Evolutionary conservation across 92 coral and sea anemone species (phyloP), one percentile per base, ranked within the genome.

Genomic region (Heliopora coerulea): DNA sequence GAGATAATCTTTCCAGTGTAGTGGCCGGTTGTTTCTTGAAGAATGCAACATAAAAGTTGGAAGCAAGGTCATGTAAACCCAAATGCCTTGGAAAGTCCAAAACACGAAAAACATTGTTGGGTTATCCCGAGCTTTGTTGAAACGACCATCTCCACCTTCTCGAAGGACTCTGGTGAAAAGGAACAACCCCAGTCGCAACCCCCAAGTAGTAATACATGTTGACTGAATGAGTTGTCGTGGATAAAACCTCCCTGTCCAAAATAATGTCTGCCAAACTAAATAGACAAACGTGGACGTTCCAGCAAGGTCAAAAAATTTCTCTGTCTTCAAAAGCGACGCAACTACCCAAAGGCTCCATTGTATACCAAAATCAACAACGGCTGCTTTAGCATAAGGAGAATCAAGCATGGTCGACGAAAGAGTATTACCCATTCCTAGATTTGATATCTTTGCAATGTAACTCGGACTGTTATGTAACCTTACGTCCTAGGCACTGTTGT

Each of bases 51-150:
- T 85, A 15, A 93, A 68, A 19, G 98, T 90, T 4, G 98, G 98
- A 19, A 84, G 78, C 8, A 90, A 80, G 10, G 96, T 87, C 24
- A 85, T 8, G 83, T 84, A 90, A 9, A 93, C 81, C 98, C 98
- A 93, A 19, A 87, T 78, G 3, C 86, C 98, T 75, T 93, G 98
- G 0, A 93, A 11, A 19, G 91, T 89, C 98, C 98, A 93, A 74
- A 61, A 93, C 19, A 86, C 59, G 73, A 83, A 78, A 66, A 90
- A 85, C 49, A 67, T 50, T 1, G 73, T 56, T 3, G 98, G 98
- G 60, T 90, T 90, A 25, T 62, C 89, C 62, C 96, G 93, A 21
- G 82, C 98, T 29, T 88, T 82, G 65, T 83, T 61, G 21, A 93
- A 93, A 66, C 96, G 85, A 24, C 86, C 79, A 44, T 93, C 98